These are phyloP conservation scores for Aporrectodea caliginosa DNA, from an alignment of 1,140 invertebrate species.

Conservation along the genomic window DNA sequence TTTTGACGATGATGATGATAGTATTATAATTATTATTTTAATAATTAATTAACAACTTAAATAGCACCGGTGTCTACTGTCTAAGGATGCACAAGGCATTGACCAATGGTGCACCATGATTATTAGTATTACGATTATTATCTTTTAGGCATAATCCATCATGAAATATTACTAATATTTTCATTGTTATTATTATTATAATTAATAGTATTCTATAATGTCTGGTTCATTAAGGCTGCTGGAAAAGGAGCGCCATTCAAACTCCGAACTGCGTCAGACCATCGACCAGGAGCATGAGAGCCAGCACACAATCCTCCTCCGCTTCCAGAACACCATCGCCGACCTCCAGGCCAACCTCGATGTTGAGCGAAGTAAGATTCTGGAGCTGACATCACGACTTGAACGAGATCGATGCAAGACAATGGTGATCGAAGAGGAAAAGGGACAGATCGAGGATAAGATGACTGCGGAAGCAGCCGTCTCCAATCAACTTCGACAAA, in stretches of 20 bases:
- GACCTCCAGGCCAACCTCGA: background rate
- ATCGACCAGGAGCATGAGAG: background rate
- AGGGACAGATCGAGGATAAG: background rate
- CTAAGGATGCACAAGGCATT: too few relatives aligned
- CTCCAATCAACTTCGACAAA: background rate
- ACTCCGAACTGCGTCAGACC: background rate
- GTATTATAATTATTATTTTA: too few relatives aligned
- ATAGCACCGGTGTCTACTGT: too few relatives aligned
- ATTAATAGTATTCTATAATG: too few relatives aligned
- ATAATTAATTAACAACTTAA: too few relatives aligned
- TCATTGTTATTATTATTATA: too few relatives aligned
- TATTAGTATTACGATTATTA: too few relatives aligned
- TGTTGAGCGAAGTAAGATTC: background rate
- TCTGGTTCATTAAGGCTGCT: too few relatives aligned
- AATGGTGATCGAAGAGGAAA: background rate
- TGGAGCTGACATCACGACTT: background rate
- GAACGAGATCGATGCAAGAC: background rate
- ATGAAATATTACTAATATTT: too few relatives aligned
- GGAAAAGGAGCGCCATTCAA: background rate
- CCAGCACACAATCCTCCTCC: background rate
- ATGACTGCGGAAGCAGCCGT: background rate
- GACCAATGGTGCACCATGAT: too few relatives aligned
- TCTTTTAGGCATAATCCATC: too few relatives aligned
- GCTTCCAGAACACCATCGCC: background rate
- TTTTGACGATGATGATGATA: too few relatives aligned